A percentile compares a stretch with the other conserved stretches of the same genome.
These are phyloP conservation scores for Antheraea yamamai DNA, from an alignment of 2,888 invertebrate genomes.

Conservation along the genomic window DNA sequence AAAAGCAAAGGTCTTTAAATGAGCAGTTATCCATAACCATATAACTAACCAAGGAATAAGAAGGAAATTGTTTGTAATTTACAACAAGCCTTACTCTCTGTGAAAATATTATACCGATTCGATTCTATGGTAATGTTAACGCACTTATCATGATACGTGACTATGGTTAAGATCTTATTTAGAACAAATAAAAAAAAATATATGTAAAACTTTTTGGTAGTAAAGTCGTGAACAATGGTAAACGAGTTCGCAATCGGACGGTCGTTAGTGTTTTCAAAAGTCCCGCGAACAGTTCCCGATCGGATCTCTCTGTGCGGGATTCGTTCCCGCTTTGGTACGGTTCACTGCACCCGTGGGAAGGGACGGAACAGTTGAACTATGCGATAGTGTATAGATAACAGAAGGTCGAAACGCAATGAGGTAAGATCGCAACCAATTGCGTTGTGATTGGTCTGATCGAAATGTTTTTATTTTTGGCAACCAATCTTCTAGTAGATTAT, in stretches of 20 bases:
- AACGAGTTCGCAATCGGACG: constrained; percentile 48
- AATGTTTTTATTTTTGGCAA: neutral
- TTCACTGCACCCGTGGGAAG: constrained; percentile 68
- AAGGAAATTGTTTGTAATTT: too few relatives aligned
- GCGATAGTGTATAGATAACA: neutral
- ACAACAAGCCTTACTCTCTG: too few relatives aligned
- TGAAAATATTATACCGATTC: too few relatives aligned
- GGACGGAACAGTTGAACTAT: constrained; percentile 9
- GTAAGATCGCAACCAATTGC: too few relatives aligned
- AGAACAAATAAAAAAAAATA: neutral
- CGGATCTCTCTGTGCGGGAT: constrained; percentile 39
- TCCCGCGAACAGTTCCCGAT: constrained; percentile 60
- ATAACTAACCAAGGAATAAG: too few relatives aligned
- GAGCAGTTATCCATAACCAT: too few relatives aligned
- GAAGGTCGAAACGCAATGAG: neutral
- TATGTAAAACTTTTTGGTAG: neutral
- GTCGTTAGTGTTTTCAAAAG: constrained; percentile 73
- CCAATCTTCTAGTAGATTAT: too few relatives aligned
- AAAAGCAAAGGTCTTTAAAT: too few relatives aligned
- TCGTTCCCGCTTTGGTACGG: constrained; percentile 45
- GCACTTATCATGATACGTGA: neutral
- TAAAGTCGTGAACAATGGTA: constrained; percentile 43
- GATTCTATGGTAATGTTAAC: neutral
- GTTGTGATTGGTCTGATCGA: neutral
- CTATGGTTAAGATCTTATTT: neutral